Conservation (phyloP, 2,797 vertebrate species). For the Rhinella marina region DNA sequence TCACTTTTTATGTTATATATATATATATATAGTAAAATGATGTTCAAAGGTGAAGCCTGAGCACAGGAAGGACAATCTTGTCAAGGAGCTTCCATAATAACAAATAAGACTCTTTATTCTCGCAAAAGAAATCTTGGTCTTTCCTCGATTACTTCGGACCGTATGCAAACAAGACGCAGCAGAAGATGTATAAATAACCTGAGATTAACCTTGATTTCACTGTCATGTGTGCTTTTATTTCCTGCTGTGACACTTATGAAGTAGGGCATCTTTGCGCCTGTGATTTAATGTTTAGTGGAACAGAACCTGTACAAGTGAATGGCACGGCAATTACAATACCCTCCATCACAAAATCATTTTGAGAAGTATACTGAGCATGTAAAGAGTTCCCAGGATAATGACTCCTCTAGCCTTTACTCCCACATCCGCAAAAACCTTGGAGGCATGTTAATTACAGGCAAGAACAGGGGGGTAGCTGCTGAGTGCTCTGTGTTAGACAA, state of each 20-base stretch:
- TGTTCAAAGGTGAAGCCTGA: background rate
- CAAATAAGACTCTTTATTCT: too few relatives aligned
- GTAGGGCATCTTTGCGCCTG: constrained; percentile 95
- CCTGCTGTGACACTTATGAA: constrained; percentile 89
- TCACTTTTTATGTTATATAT: too few relatives aligned
- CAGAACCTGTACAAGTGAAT: constrained; percentile 96
- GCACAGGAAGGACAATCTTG: too few relatives aligned
- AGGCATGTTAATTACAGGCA: constrained; percentile 95
- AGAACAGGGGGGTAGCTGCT: constrained; percentile 85
- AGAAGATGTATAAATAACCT: constrained; percentile 1
- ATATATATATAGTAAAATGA: too few relatives aligned
- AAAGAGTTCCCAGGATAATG: constrained; percentile 94
- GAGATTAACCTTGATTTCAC: constrained; percentile 1
- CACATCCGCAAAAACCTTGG: constrained; percentile 82
- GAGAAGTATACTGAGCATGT: constrained; percentile 94
- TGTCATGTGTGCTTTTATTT: constrained; percentile 59
- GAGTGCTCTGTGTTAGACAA: constrained; percentile 86
- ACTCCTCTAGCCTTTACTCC: constrained; percentile 77
- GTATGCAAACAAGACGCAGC: background rate
- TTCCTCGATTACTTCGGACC: background rate
- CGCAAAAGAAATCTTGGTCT: background rate
- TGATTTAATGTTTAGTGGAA: constrained; percentile 97
- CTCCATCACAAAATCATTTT: constrained; percentile 87
- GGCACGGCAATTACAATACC: constrained; percentile 93
- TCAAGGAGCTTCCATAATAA: too few relatives aligned